Evolutionary conservation across 2,888 invertebrate genomes (phyloP).

Genomic region (Therioaphis trifolii): DNA sequence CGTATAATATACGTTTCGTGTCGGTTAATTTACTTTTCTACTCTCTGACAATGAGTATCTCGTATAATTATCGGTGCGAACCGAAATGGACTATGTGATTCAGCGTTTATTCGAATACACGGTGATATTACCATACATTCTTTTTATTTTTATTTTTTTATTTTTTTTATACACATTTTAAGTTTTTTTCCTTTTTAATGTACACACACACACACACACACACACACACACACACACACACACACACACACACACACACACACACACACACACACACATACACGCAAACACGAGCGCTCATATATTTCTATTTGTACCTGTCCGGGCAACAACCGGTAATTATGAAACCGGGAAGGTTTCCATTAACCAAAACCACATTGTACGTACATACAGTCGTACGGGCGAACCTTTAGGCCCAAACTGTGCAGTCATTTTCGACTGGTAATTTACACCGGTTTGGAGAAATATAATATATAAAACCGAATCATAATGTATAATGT

Average conservation of each 20-base stretch:
- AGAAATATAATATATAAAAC: conserved; percentile 25
- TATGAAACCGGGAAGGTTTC: conserved; percentile 60
- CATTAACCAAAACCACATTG: conserved; percentile 50
- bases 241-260: background rate
- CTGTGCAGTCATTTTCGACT: conserved; percentile 48
- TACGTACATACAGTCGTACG: background rate
- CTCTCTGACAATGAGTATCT: conserved; percentile 17
- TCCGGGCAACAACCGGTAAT: conserved; percentile 54
- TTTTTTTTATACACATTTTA: conserved; percentile 38
- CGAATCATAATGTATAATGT: conserved; percentile 37
- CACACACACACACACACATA: too few species aligned
- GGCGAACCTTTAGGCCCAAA: conserved; percentile 44
- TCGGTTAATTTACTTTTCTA: conserved; percentile 16
- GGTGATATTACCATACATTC: conserved; percentile 48
- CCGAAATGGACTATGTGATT: conserved; percentile 60
- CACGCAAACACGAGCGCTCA: too few species aligned
- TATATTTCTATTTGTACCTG: conserved; percentile 53
- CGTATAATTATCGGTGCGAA: conserved; percentile 53
- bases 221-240: background rate
- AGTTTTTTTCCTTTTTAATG: conserved; percentile 33
- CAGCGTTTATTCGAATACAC: conserved; percentile 56
- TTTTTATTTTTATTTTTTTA: conserved; percentile 2
- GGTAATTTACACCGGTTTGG: conserved; percentile 59
- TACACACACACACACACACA: background rate
- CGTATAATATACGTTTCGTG: background rate